phyloP scores from a whole-genome alignment of 2,113 vertebrate species.

The Pholis gunnellus region DNA sequence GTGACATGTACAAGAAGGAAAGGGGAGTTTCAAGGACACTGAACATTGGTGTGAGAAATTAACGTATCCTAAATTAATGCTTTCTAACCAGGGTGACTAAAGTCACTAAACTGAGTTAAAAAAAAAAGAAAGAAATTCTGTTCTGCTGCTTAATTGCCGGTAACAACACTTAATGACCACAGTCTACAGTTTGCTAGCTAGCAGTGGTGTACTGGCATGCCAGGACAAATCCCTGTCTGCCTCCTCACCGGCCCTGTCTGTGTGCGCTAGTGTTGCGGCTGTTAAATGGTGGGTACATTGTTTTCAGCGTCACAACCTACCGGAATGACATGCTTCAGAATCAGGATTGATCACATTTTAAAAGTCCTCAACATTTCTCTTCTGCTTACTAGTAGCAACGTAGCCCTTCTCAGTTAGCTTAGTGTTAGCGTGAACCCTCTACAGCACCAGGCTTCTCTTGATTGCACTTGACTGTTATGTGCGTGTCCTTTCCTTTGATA shows the following conservation, averaged over 20 bases:
- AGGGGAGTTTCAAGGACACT: slow-evolving; percentile 36
- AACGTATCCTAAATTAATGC: background rate
- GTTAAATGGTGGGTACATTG: background rate
- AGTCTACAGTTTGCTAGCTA: too few relatives aligned
- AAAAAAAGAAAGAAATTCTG: background rate
- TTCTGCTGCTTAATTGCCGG: background rate
- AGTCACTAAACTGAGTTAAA: background rate
- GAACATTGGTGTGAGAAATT: background rate
- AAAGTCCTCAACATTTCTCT: too few relatives aligned
- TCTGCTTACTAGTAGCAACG: too few relatives aligned
- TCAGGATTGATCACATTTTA: background rate
- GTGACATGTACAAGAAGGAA: slow-evolving; percentile 42
- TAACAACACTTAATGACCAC: too few relatives aligned
- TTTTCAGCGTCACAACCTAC: background rate
- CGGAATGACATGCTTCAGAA: background rate
- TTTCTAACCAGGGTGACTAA: background rate
- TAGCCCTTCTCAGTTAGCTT: too few relatives aligned
- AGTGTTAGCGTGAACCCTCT: too few relatives aligned
- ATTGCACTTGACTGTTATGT: too few relatives aligned
- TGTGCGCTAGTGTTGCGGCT: background rate
- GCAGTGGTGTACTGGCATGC: too few relatives aligned
- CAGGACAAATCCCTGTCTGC: too few relatives aligned
- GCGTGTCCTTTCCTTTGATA: too few relatives aligned
- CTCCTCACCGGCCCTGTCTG: too few relatives aligned
- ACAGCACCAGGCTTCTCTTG: too few relatives aligned